Evolutionary conservation across 2,797 vertebrate genomes (phyloP).

Genomic region (Brotula barbata): DNA sequence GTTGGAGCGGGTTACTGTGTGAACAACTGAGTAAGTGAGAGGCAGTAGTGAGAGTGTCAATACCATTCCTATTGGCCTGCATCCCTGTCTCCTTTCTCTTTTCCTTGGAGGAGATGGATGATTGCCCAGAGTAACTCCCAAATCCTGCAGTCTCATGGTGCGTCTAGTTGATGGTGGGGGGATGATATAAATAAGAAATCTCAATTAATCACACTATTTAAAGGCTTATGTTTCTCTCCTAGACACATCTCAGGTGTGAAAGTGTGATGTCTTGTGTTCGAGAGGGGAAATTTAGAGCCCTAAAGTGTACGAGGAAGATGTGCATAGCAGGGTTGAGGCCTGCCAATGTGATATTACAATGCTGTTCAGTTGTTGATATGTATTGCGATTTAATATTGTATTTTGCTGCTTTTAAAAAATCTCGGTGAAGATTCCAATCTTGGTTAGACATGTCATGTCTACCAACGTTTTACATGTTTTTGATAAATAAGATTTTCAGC

Average conservation of each 20-base stretch:
- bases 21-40: conserved; percentile 45
- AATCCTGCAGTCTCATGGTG: conserved; percentile 16
- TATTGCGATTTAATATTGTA: too few species aligned
- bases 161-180: conserved; percentile 9
- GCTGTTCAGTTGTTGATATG: too few species aligned
- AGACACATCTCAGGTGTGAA: conserved; percentile 54
- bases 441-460: too few species aligned
- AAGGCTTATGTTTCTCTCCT: conserved; percentile 42
- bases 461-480: too few species aligned
- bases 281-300: conserved; percentile 53
- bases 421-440: too few species aligned
- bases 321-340: too few species aligned
- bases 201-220: conserved; percentile 63
- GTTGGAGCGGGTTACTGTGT: conserved; percentile 22
- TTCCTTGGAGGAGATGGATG: conserved; percentile 40
- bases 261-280: conserved; percentile 27
- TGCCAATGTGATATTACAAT: too few species aligned
- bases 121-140: conserved; percentile 39
- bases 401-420: too few species aligned
- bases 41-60: conserved; percentile 35
- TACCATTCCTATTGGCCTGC: conserved; percentile 21
- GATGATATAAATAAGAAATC: conserved; percentile 68
- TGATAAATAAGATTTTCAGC: too few species aligned
- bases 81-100: conserved; percentile 15
- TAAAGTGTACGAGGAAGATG: conserved; percentile 46